phyloP scores from a whole-genome alignment of 2,888 invertebrate genomes.

The Teleiodes luculella region DNA sequence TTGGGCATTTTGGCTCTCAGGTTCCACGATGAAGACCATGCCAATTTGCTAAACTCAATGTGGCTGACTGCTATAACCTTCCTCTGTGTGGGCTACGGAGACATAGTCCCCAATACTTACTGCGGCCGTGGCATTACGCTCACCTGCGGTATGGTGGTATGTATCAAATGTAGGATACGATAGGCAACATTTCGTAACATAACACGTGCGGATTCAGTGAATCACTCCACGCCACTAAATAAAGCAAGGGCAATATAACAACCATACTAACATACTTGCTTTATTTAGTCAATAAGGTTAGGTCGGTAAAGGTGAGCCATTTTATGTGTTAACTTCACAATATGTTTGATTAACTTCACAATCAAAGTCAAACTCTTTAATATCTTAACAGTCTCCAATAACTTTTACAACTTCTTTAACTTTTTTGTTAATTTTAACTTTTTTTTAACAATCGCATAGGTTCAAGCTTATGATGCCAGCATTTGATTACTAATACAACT shows the following conservation, averaged over 20 bases:
- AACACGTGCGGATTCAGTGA: slow-evolving; percentile 32
- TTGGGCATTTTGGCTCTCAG: slow-evolving; percentile 82
- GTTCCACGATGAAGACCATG: slow-evolving; percentile 99
- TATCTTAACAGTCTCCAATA: slow-evolving; percentile 30
- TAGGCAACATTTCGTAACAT: slow-evolving; percentile 43
- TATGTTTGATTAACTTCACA: slow-evolving; percentile 53
- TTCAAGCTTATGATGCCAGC: slow-evolving; percentile 27
- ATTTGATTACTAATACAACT: background rate
- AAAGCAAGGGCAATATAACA: slow-evolving; percentile 43
- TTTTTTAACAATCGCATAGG: slow-evolving; percentile 30
- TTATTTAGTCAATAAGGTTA: slow-evolving; percentile 49
- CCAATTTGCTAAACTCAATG: slow-evolving; percentile 99
- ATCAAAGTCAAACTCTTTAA: slow-evolving; percentile 78
- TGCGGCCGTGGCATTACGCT: slow-evolving; percentile 99
- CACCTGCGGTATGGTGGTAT: slow-evolving; percentile 99
- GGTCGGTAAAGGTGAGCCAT: slow-evolving; percentile 77
- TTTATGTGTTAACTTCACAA: slow-evolving; percentile 64
- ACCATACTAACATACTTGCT: slow-evolving; percentile 42
- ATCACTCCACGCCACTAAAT: slow-evolving; percentile 43
- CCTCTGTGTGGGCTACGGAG: slow-evolving; percentile 99
- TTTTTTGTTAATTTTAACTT: slow-evolving; percentile 46
- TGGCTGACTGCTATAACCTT: slow-evolving; percentile 99
- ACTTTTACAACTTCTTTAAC: slow-evolving; percentile 38
- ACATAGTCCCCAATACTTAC: slow-evolving; percentile 99
- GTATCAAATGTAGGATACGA: slow-evolving; percentile 73